Percentiles rank a stretch among this genome's conserved stretches.
Evolutionary conservation across 2,888 invertebrate genomes (phyloP).

Genomic region (Sisyra terminalis): DNA sequence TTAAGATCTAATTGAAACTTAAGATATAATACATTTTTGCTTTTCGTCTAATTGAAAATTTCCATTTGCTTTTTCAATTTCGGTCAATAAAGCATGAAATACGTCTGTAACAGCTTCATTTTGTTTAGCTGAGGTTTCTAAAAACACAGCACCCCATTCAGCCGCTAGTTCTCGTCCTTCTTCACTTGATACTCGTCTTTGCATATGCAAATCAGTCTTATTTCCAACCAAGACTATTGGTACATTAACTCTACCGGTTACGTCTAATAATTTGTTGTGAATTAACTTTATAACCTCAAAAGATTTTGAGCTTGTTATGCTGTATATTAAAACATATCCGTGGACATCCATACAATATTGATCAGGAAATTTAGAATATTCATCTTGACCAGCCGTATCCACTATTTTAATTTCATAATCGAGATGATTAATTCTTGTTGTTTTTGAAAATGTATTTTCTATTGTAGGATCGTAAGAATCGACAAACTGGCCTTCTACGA

Average conservation of each 20-base stretch:
- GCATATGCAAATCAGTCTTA: conserved; percentile 90
- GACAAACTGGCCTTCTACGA: conserved; percentile 94
- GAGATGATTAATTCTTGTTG: conserved; percentile 75
- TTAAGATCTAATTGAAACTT: no score
- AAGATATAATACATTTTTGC: background rate
- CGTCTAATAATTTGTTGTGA: conserved; percentile 89
- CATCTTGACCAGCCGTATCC: conserved; percentile 97
- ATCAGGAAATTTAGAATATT: conserved; percentile 93
- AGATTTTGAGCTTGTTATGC: conserved; percentile 87
- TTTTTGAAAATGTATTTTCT: conserved; percentile 93
- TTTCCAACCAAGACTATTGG: conserved; percentile 95
- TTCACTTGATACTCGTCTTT: conserved; percentile 75
- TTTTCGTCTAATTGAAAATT: conserved; percentile 29
- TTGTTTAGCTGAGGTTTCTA: conserved; percentile 93
- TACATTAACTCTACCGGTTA: conserved; percentile 89
- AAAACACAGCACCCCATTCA: conserved; percentile 84
- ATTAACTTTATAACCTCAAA: conserved; percentile 96
- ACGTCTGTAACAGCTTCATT: conserved; percentile 92
- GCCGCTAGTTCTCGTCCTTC: conserved; percentile 84
- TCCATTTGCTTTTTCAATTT: conserved; percentile 88
- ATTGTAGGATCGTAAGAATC: conserved; percentile 98
- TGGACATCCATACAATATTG: conserved; percentile 96
- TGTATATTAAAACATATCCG: conserved; percentile 95
- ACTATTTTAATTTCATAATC: conserved; percentile 93
- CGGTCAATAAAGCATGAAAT: conserved; percentile 74